These are phyloP conservation scores for Saccostrea cuccullata DNA, from an alignment of 1,140 invertebrate species.

Conservation along the genomic window DNA sequence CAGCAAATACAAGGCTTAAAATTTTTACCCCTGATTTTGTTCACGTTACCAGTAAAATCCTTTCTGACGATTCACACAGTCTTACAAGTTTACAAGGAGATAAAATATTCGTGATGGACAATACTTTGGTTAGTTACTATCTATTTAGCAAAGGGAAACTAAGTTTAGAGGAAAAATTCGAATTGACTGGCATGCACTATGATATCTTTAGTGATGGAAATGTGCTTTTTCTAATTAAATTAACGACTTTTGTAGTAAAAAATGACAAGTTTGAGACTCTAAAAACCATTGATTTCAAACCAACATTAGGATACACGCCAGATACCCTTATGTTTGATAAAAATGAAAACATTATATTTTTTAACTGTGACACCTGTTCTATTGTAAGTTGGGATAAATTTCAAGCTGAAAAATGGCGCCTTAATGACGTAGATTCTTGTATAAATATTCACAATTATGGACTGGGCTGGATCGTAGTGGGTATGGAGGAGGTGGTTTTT, in stretches of 20 bases:
- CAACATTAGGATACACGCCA: background rate
- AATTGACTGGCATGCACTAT: slow-evolving; percentile 15
- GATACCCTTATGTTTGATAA: background rate
- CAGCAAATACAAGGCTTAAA: background rate
- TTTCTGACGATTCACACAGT: background rate
- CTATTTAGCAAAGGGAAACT: background rate
- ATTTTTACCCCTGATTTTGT: background rate
- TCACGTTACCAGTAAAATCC: background rate
- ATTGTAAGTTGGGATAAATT: background rate
- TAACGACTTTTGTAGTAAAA: background rate
- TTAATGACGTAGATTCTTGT: background rate
- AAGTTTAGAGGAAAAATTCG: slow-evolving; percentile 13
- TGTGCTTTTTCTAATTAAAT: background rate
- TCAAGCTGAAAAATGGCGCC: slow-evolving; percentile 1
- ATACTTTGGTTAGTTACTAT: background rate
- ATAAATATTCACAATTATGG: background rate
- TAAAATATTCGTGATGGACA: slow-evolving; percentile 7
- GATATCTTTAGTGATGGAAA: background rate
- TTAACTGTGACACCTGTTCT: background rate
- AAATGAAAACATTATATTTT: background rate
- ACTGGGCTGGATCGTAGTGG: background rate
- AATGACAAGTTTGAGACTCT: background rate
- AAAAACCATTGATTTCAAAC: background rate
- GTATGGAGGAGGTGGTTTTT: background rate
- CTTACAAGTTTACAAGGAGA: background rate